Base-by-base conservation (phyloP, 2,797 vertebrate genomes). In the Galagoides demidoff region DNA sequence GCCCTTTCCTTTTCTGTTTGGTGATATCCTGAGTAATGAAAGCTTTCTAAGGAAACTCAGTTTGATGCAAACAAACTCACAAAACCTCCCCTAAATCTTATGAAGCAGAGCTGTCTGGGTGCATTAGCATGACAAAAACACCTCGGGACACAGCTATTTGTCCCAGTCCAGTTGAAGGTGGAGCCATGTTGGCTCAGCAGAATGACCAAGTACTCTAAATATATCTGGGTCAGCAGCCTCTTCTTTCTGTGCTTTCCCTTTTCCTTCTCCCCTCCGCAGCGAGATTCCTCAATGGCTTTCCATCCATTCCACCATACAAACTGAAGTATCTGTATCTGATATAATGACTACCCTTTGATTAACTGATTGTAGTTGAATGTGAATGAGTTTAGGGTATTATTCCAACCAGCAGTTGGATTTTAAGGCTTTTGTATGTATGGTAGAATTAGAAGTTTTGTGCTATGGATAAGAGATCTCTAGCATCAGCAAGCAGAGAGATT, bases 71-170 rank as follows among this genome's bases (percentile, higher is more conserved):
- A 94, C 92, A 92, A 55, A 94, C 78, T 94, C 61, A 88, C 93
- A 89, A 95, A 94, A 68, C 83, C 76, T 85, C 85, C 78, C 74
- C 43, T 96, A 95, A 96, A 97, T 96, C 95, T 97, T 86, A 49
- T 9, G 61, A 49, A 49, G 94, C 93, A 6, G 61, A 95, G 86
- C 95, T 95, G 96, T 93, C 97, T 2, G 79, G 63, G 64, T 59
- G 0, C 29, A 97, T 97, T 97, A 97, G 79, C 96, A 96, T 96
- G 90, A 97, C 86, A 97, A 96, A 97, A 91, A 85, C 83, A 91
- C 92, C 86, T 83, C 71, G 0, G 83, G 96, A 95, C 92, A 87
- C 52, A 74, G 91, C 94, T 49, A n/a, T 97, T 95, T 96, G 95
- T 97, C 95, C 95, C 79, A 59, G 89, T 94, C 95, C 89, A 37